phyloP scores from a whole-genome alignment of 2,888 invertebrate genomes.

The Salpingus planirostris region DNA sequence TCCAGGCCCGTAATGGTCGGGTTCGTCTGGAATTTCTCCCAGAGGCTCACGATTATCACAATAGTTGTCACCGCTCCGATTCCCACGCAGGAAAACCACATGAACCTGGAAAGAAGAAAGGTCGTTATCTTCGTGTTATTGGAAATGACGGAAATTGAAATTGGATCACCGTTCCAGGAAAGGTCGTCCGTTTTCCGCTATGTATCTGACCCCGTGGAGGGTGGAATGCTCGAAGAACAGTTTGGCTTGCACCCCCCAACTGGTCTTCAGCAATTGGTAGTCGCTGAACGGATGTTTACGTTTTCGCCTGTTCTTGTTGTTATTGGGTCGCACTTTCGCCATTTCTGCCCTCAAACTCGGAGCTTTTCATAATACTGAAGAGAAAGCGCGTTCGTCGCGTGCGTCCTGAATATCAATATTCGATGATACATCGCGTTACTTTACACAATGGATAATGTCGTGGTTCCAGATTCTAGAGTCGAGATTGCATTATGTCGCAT shows the following conservation, averaged over 20 bases:
- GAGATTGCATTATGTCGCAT: no score
- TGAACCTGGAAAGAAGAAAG: constrained; percentile 47
- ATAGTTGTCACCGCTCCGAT: constrained; percentile 60
- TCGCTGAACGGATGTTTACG: no score
- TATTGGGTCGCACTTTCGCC: no score
- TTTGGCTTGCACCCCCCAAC: constrained; percentile 60
- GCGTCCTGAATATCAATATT: no score
- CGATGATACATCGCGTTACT: no score
- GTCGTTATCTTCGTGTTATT: constrained; percentile 10
- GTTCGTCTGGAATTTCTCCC: constrained; percentile 78
- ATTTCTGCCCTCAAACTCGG: no score
- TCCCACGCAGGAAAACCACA: constrained; percentile 71
- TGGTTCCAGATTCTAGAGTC: no score
- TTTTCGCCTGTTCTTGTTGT: no score
- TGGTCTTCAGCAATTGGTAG: constrained; percentile 45
- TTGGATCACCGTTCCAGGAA: constrained; percentile 62
- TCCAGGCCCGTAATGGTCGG: constrained; percentile 75
- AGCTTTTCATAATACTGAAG: no score
- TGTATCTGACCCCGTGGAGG: constrained; percentile 70
- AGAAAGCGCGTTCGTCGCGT: no score
- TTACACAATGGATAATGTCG: no score
- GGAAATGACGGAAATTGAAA: background rate
- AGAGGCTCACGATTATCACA: constrained; percentile 66
- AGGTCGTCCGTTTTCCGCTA: constrained; percentile 65
- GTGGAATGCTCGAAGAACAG: constrained; percentile 71